Evolutionary conservation across 1,140 invertebrate genomes (phyloP).

Genomic region (Meteorus sp.): DNA sequence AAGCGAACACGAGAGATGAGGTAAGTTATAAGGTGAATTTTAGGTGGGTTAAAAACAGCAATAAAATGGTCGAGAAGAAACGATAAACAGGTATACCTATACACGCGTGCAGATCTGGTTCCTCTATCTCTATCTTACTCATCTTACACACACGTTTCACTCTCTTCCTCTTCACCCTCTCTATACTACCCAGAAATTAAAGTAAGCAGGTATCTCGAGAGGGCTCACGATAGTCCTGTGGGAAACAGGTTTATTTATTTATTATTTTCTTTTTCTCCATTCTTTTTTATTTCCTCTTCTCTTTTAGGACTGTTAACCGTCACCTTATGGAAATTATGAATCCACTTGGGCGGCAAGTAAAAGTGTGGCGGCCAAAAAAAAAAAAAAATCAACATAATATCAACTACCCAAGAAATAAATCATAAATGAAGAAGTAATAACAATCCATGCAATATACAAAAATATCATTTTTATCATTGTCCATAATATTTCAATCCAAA

Average conservation of each 20-base stretch:
- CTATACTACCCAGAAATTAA: conserved; percentile 43
- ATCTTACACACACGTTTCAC: no score
- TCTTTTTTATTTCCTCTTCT: not conserved
- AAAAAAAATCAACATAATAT: not conserved
- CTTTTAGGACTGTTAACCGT: not conserved
- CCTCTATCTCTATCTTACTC: not conserved
- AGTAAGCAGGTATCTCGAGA: conserved; percentile 36
- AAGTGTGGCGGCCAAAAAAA: not conserved
- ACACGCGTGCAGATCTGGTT: no score
- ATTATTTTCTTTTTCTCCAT: conserved; percentile 37
- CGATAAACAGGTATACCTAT: no score
- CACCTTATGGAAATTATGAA: conserved; percentile 4
- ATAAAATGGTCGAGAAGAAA: no score
- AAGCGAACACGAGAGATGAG: no score
- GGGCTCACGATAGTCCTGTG: conserved; percentile 1
- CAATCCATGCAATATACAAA: no score
- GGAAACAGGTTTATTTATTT: conserved; percentile 53
- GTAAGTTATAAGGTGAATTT: no score
- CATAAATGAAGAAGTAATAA: no score
- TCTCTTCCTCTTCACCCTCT: not conserved
- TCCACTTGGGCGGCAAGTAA: not conserved
- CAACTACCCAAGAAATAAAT: not conserved
- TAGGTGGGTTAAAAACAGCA: no score
- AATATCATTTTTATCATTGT: no score
- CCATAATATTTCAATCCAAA: no score